These are phyloP conservation scores for Gymnothorax javanicus DNA, from an alignment of 2,797 vertebrate species.

Conservation along the genomic window DNA sequence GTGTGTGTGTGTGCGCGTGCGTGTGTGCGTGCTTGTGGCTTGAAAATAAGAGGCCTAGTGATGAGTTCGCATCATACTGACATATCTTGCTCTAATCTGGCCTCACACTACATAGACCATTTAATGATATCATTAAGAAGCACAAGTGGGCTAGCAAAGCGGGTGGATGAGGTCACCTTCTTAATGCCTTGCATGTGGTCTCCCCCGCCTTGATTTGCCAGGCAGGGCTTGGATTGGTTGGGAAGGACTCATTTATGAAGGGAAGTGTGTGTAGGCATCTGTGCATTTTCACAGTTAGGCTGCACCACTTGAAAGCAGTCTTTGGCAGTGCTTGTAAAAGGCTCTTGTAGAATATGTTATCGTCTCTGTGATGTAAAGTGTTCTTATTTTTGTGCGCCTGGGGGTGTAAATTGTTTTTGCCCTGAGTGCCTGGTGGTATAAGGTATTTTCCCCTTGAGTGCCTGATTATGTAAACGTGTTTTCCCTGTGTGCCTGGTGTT, in stretches of 20 bases:
- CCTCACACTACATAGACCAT: constrained; percentile 7
- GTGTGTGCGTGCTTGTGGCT: neutral
- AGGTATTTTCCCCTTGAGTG: too few species aligned
- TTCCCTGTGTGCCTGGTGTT: too few species aligned
- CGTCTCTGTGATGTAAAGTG: too few species aligned
- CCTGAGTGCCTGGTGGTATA: too few species aligned
- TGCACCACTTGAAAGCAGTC: neutral
- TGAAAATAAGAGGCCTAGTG: neutral
- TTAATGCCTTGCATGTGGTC: neutral
- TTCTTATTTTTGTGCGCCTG: too few species aligned
- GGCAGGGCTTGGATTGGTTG: neutral
- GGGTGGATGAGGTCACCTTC: constrained; percentile 57
- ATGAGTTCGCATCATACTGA: constrained; percentile 11
- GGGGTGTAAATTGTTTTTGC: too few species aligned
- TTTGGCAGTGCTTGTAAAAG: neutral
- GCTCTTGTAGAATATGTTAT: neutral
- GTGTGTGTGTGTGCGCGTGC: neutral
- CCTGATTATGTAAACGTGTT: too few species aligned
- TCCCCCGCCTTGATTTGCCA: neutral
- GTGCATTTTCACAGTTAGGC: neutral
- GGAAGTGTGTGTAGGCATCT: neutral
- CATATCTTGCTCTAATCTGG: constrained; percentile 56
- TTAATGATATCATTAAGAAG: constrained; percentile 61
- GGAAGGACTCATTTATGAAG: neutral
- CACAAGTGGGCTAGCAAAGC: constrained; percentile 58